Evolutionary conservation across 2,888 invertebrate genomes (phyloP).

Genomic region (Synergus japonicus): DNA sequence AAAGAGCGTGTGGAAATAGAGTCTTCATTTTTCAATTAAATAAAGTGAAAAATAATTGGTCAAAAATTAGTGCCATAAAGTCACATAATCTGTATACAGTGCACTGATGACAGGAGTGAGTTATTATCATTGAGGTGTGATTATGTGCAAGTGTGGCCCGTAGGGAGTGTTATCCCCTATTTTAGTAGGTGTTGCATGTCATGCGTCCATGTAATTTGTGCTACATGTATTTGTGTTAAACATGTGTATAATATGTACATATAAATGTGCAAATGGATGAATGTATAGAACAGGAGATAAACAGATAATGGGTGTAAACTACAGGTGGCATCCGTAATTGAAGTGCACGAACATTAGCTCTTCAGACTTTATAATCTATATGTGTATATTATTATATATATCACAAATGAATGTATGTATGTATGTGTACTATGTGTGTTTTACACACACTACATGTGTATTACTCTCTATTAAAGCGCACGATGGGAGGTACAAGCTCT

Average conservation of each 20-base stretch:
- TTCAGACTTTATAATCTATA: not conserved
- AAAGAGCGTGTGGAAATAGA: not conserved
- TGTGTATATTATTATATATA: not conserved
- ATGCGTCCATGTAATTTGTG: not conserved
- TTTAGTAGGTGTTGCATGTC: not conserved
- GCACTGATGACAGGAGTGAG: not conserved
- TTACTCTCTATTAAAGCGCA: not conserved
- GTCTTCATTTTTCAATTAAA: too few species aligned
- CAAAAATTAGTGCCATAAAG: not conserved
- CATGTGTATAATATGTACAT: not conserved
- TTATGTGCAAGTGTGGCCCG: not conserved
- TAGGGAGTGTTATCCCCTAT: not conserved
- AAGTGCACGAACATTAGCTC: slow-evolving; percentile 8
- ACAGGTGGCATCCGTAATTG: slow-evolving; percentile 8
- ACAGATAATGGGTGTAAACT: slow-evolving; percentile 23
- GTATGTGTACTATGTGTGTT: not conserved
- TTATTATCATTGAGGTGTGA: not conserved
- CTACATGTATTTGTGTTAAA: too few species aligned
- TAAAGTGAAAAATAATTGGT: not conserved
- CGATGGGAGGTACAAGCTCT: not conserved
- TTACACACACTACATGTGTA: not conserved
- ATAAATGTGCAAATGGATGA: not conserved
- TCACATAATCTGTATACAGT: not conserved
- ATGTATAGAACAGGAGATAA: not conserved
- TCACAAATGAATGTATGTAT: not conserved